phyloP scores from a whole-genome alignment of 2,797 vertebrate species.

The Menidia menidia region DNA sequence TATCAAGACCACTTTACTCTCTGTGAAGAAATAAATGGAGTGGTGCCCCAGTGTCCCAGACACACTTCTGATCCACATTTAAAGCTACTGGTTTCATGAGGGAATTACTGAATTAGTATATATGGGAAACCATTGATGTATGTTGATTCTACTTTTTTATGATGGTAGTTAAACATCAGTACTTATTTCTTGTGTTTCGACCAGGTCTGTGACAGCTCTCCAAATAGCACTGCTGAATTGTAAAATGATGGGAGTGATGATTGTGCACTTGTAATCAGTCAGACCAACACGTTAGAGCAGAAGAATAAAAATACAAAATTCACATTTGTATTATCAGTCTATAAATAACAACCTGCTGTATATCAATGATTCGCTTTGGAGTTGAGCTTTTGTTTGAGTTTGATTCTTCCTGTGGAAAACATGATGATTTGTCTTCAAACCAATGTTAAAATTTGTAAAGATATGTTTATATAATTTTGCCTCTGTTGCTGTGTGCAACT shows the following conservation, averaged over 20 bases:
- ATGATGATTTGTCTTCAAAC: not conserved
- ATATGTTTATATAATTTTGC: not conserved
- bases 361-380: not conserved
- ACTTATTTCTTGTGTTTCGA: not conserved
- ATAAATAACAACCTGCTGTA: not conserved
- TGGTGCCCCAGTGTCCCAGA: conserved; percentile 36
- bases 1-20: conserved; percentile 38
- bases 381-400: not conserved
- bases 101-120: not conserved
- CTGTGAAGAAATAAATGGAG: conserved; percentile 54
- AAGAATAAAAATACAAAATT: not conserved
- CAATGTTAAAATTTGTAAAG: not conserved
- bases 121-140: not conserved
- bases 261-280: not conserved
- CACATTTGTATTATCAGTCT: not conserved
- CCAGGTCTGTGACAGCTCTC: not conserved
- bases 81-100: not conserved
- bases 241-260: not conserved
- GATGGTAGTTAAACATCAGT: not conserved
- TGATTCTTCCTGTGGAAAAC: not conserved
- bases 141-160: not conserved
- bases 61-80: not conserved
- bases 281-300: not conserved
- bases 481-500: not conserved
- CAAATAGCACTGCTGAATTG: not conserved